Evolutionary conservation across 2,888 invertebrate genomes (phyloP).

Genomic region (Drosophila subquinaria): DNA sequence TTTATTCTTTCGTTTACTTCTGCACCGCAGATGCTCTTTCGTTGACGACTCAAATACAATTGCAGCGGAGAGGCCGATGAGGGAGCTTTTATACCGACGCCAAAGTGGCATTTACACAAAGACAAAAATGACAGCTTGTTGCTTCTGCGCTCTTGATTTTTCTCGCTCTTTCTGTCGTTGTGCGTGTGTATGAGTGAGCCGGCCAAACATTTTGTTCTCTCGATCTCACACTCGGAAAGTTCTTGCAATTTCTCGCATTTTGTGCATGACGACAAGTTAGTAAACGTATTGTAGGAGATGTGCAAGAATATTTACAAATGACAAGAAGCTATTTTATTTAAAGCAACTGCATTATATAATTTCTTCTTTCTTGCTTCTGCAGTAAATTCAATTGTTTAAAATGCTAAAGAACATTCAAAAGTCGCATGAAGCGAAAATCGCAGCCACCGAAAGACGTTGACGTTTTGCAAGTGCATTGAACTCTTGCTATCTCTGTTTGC

Average conservation of each 20-base stretch:
- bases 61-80: conserved; percentile 16
- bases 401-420: conserved; percentile 24
- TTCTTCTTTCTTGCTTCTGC: neutral
- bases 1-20: conserved; percentile 5
- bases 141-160: conserved; percentile 44
- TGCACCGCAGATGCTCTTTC: conserved; percentile 16
- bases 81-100: conserved; percentile 63
- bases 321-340: conserved; percentile 19
- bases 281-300: neutral
- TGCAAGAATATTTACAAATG: neutral
- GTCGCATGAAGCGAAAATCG: conserved; percentile 6
- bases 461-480: conserved; percentile 65
- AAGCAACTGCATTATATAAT: conserved; percentile 9
- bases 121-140: conserved; percentile 25
- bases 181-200: conserved; percentile 12
- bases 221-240: conserved; percentile 19
- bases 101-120: conserved; percentile 34
- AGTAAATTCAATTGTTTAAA: conserved; percentile 16
- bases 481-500: conserved; percentile 50
- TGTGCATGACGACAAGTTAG: conserved; percentile 1
- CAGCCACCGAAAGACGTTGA: conserved; percentile 21
- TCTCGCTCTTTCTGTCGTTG: conserved; percentile 61
- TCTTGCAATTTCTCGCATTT: conserved; percentile 38
- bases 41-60: conserved; percentile 27
- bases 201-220: conserved; percentile 25